A percentile compares a stretch with the other conserved stretches of the same genome.
These are phyloP conservation scores for Tiliacea citrago DNA, from an alignment of 2,888 invertebrate species.

Conservation along the genomic window DNA sequence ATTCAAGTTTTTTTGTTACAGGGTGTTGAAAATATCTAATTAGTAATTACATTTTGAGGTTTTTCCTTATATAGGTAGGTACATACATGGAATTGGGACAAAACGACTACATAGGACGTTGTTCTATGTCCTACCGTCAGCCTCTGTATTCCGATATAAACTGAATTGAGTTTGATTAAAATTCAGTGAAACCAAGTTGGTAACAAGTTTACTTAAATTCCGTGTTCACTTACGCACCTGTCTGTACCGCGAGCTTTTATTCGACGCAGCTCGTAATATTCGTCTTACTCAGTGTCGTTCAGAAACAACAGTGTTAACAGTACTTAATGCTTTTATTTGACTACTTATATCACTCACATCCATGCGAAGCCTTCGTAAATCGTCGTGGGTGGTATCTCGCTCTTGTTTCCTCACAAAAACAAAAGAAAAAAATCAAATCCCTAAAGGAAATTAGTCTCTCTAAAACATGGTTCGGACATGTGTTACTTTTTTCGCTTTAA, in stretches of 20 bases:
- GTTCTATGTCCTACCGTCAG: neutral
- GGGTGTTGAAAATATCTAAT: neutral
- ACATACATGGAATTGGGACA: neutral
- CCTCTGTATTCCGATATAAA: neutral
- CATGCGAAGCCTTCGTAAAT: slow-evolving; percentile 72
- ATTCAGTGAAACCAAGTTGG: too few relatives aligned
- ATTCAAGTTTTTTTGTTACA: neutral
- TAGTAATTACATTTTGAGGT: neutral
- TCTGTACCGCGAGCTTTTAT: slow-evolving; percentile 58
- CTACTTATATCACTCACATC: slow-evolving; percentile 70
- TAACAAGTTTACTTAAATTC: slow-evolving; percentile 2
- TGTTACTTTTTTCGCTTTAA: slow-evolving; percentile 90
- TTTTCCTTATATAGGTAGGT: neutral
- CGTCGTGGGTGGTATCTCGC: slow-evolving; percentile 88
- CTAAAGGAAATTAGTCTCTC: slow-evolving; percentile 89
- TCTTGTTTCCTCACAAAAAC: slow-evolving; percentile 81
- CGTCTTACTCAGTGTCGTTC: slow-evolving; percentile 60
- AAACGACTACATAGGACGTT: neutral
- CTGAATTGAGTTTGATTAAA: neutral
- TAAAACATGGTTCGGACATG: slow-evolving; percentile 88
- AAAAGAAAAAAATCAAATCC: slow-evolving; percentile 81
- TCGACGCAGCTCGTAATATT: slow-evolving; percentile 54
- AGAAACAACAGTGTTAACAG: slow-evolving; percentile 68
- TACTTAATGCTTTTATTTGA: slow-evolving; percentile 76
- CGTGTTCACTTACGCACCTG: slow-evolving; percentile 43